Evolutionary conservation across 2,797 vertebrate species (phyloP).

Genomic region (Melanotaenia maccullochi): DNA sequence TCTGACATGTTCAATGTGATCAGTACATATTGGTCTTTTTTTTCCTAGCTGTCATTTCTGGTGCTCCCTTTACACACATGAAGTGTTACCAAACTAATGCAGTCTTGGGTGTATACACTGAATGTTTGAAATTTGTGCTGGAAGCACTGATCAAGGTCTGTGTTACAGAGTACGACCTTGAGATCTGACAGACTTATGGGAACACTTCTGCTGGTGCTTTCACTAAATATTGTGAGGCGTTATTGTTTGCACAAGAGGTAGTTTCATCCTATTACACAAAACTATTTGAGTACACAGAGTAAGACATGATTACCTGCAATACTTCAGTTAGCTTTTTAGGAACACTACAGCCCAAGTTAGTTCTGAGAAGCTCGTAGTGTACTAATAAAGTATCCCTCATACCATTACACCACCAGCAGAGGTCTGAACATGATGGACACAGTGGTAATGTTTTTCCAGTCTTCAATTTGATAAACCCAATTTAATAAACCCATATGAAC

Average conservation of each 20-base stretch:
- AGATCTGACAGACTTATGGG: not conserved
- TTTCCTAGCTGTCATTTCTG: not conserved
- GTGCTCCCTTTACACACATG: not conserved
- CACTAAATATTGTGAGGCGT: not conserved
- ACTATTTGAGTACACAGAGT: not conserved
- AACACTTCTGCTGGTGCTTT: not conserved
- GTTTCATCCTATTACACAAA: not conserved
- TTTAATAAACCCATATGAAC: too few species aligned
- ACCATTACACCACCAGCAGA: too few species aligned
- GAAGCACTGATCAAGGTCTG: not conserved
- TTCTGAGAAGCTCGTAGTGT: too few species aligned
- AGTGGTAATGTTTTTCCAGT: too few species aligned
- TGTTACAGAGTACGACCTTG: not conserved
- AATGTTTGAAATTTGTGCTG: not conserved
- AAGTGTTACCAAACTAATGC: not conserved
- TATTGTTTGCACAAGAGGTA: not conserved
- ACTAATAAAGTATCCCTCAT: too few species aligned
- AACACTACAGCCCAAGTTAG: too few species aligned
- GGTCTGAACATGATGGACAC: too few species aligned
- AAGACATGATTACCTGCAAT: not conserved
- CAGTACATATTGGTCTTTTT: not conserved
- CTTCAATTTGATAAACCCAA: too few species aligned
- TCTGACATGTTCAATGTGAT: constrained; percentile 15
- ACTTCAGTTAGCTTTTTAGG: too few species aligned
- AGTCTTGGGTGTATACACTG: not conserved